Percentiles rank a stretch among this genome's conserved stretches.
Evolutionary conservation across 35 echinoderm and acorn worm genomes (phyloP).

Genomic region (Heliocidaris tuberculata): DNA sequence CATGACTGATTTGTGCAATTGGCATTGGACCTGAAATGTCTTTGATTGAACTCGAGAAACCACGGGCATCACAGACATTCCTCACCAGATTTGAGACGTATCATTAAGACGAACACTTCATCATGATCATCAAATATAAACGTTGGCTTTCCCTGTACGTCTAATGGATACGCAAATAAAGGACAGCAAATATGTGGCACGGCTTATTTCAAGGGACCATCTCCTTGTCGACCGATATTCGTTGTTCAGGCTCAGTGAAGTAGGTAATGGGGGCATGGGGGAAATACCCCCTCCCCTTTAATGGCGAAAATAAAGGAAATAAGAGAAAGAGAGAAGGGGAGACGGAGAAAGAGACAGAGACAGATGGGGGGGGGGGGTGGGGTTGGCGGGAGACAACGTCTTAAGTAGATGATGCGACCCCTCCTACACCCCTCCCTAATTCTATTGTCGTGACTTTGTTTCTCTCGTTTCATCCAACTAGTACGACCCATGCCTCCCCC

Average conservation of each 20-base stretch:
- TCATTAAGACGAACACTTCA: neutral
- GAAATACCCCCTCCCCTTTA: neutral
- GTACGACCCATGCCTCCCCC: neutral
- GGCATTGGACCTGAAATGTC: neutral
- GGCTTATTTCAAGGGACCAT: neutral
- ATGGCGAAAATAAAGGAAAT: neutral
- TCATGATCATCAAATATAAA: constrained; percentile 23
- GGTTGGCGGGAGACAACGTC: neutral
- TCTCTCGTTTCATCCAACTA: too few species aligned
- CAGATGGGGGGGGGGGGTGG: neutral
- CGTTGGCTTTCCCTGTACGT: neutral
- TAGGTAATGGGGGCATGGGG: neutral
- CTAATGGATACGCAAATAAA: constrained; percentile 39
- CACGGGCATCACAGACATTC: neutral
- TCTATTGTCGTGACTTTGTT: neutral
- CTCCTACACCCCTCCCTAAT: neutral
- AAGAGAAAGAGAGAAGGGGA: neutral
- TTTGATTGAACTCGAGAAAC: neutral
- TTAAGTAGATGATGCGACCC: too few species aligned
- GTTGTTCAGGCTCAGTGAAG: neutral
- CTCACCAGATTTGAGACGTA: neutral
- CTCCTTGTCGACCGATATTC: neutral
- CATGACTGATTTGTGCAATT: neutral
- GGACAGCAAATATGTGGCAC: neutral
- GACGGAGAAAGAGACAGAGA: neutral